Evolutionary conservation across 2,113 vertebrate species (phyloP).

Genomic region (Ctenomys sociabilis): DNA sequence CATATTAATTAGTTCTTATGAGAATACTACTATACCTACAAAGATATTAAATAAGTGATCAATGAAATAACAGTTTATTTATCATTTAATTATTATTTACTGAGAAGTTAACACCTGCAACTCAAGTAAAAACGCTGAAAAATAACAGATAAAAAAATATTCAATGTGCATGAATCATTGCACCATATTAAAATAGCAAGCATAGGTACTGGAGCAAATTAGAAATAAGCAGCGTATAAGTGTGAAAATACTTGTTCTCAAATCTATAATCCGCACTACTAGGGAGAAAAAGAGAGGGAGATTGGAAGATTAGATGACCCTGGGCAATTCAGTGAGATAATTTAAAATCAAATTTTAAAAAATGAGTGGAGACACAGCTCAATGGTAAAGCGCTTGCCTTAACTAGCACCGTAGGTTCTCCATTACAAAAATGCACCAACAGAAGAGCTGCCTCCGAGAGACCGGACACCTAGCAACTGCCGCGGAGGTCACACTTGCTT

Average conservation of each 20-base stretch:
- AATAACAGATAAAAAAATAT: background rate
- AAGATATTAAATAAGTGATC: background rate
- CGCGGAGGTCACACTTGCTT: background rate
- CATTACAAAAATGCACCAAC: background rate
- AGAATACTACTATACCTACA: background rate
- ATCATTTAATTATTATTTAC: background rate
- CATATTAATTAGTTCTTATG: background rate
- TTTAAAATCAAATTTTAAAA: background rate
- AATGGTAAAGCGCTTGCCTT: background rate
- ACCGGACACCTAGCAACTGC: background rate
- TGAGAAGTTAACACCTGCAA: background rate
- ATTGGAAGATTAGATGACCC: background rate
- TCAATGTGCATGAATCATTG: background rate
- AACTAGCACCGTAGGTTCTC: background rate
- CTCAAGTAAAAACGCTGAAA: background rate
- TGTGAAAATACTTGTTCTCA: no score
- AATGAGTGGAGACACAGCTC: background rate
- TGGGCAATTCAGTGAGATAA: background rate
- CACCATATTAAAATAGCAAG: background rate
- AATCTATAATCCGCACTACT: background rate
- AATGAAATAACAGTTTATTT: background rate
- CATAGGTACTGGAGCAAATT: background rate
- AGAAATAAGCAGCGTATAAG: background rate
- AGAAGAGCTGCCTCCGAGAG: background rate
- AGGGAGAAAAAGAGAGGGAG: background rate